phyloP scores from a whole-genome alignment of 2,797 vertebrate genomes.

The Gadopsis bispinosus region DNA sequence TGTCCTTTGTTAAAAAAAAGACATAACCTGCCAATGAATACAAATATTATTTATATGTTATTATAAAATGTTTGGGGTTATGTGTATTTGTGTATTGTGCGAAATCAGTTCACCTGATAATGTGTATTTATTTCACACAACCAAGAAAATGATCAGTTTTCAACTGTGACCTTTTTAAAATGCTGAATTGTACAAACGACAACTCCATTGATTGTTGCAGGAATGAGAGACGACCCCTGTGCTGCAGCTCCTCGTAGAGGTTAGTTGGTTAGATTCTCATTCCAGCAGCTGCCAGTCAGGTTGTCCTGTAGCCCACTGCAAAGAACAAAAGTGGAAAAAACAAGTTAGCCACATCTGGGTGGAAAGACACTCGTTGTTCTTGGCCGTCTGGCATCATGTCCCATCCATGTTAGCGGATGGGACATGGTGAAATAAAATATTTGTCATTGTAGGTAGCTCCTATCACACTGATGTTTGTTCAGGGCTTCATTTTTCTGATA shows the following conservation, averaged over 20 bases:
- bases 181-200: neutral
- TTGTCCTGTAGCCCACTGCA: neutral
- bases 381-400: too few relatives aligned
- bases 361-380: neutral
- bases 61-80: neutral
- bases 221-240: neutral
- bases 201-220: neutral
- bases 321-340: neutral
- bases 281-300: neutral
- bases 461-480: too few relatives aligned
- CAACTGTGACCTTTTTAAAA: slow-evolving; percentile 12
- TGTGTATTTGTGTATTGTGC: neutral
- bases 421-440: too few relatives aligned
- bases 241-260: neutral
- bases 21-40: neutral
- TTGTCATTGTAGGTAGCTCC: too few relatives aligned
- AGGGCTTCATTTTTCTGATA: too few relatives aligned
- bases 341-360: neutral
- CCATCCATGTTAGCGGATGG: too few relatives aligned
- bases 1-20: neutral
- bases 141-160: slow-evolving; percentile 6
- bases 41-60: neutral
- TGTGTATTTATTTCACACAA: slow-evolving; percentile 2
- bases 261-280: neutral
- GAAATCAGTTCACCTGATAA: too few relatives aligned